Evolutionary conservation across 2,888 invertebrate species (phyloP).

Genomic region (Molanna angustata): DNA sequence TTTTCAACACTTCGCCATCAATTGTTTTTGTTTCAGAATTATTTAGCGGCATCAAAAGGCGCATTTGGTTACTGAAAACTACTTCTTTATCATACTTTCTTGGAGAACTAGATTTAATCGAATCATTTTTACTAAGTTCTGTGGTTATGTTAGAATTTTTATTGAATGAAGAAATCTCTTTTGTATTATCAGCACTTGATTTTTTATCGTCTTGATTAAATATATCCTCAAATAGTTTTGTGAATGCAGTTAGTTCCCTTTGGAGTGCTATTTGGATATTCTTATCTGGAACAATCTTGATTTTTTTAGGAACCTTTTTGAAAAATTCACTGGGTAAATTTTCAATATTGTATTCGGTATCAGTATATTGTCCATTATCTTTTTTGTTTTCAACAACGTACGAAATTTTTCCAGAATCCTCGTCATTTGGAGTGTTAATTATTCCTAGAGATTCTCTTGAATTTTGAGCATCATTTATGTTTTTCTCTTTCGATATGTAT

Average conservation of each 20-base stretch:
- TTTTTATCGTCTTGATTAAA: no score
- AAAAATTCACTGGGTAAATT: background rate
- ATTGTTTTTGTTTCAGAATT: no score
- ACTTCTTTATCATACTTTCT: background rate
- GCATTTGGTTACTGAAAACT: background rate
- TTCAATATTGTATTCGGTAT: background rate
- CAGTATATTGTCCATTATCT: background rate
- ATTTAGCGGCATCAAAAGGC: background rate
- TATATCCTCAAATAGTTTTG: slow-evolving; percentile 4
- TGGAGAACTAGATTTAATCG: background rate
- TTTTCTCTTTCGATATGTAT: background rate
- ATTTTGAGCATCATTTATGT: background rate
- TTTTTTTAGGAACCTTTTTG: slow-evolving; percentile 4
- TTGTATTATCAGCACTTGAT: no score
- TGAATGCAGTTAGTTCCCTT: slow-evolving; percentile 7
- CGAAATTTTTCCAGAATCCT: background rate
- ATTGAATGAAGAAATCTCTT: no score
- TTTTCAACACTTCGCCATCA: no score
- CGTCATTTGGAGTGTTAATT: no score
- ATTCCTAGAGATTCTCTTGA: background rate
- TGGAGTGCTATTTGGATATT: background rate
- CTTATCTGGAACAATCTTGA: background rate
- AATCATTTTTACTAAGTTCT: no score
- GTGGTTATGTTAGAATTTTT: no score
- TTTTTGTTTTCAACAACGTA: slow-evolving; percentile 1